phyloP scores from a whole-genome alignment of 1,140 invertebrate species.

The Agrypnia vestita region DNA sequence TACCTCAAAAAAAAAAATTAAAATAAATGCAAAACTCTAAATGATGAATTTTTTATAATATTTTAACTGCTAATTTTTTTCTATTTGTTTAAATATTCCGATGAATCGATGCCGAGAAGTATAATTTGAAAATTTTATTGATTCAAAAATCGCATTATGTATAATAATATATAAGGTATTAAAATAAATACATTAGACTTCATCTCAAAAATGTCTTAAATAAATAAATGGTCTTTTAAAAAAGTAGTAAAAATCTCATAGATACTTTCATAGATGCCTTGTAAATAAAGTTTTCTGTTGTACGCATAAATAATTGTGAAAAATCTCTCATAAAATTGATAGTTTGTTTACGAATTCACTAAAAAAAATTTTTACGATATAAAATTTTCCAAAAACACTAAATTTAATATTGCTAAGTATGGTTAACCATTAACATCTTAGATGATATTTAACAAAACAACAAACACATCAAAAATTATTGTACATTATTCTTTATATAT shows the following conservation, averaged over 20 bases:
- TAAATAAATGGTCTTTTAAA: constrained; percentile 2
- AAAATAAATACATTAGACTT: neutral
- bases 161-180: neutral
- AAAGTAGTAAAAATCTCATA: neutral
- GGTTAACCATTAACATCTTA: constrained; percentile 56
- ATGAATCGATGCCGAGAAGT: no score
- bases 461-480: constrained; percentile 48
- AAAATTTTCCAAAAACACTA: constrained; percentile 52
- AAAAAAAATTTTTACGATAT: constrained; percentile 22
- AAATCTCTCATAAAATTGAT: no score
- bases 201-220: neutral
- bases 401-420: constrained; percentile 59
- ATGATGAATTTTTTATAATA: no score
- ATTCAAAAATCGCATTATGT: no score
- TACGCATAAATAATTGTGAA: neutral
- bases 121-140: no score
- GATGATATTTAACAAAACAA: constrained; percentile 49
- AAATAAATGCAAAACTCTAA: no score
- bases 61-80: no score
- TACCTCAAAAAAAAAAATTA: no score
- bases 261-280: neutral
- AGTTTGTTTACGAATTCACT: no score
- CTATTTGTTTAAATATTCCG: no score
- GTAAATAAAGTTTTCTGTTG: neutral
- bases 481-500: constrained; percentile 33